Evolutionary conservation across 2,888 invertebrate genomes (phyloP), one percentile per base, ranked within the genome.

Genomic region (Stenolophus ochropezus): DNA sequence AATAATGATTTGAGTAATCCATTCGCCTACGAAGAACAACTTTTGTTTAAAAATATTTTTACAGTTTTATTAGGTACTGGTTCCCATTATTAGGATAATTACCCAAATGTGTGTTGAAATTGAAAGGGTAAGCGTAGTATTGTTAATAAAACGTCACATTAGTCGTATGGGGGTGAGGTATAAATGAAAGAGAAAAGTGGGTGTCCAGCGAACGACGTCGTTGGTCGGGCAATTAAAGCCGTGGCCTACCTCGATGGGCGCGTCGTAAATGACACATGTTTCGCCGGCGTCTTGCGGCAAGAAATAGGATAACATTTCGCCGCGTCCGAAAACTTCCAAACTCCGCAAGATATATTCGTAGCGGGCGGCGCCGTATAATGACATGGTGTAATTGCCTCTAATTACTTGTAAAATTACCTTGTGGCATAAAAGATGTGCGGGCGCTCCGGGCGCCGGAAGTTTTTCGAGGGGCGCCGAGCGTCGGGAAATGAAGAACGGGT

Each of bases 341-440:
- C 69, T 82, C 75, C 61, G 49, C 86, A 88, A 88, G 88, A 88
- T 88, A 88, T 88, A 88, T 88, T 87, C 87, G 87, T 84, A n/a
- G n/a, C n/a, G 87, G 84, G 87, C 87, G 86, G 84, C 87, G 88
- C 87, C 87, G 87, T 85, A 88, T 90, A 89, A 90, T 87, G 89
- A 89, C 89, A 87, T 89, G 88, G 86, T 87, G 89, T 89, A 90
- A 90, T 89, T 89, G 89, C 89, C 88, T 89, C 88, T 89, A 90
- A 90, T 90, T 90, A 90, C 89, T 90, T 89, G 89, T 89, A 88
- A 90, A 90, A 90, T 89, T 89, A 90, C 89, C 90, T 90, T 90
- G 88, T 88, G 89, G 89, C 88, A 88, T 88, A 89, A 89, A 89
- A 89, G 89, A 89, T 89, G 88, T 87, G 86, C 74, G 73, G 79